Conservation (phyloP, 2,113 vertebrate species). For the Bungarus multicinctus region DNA sequence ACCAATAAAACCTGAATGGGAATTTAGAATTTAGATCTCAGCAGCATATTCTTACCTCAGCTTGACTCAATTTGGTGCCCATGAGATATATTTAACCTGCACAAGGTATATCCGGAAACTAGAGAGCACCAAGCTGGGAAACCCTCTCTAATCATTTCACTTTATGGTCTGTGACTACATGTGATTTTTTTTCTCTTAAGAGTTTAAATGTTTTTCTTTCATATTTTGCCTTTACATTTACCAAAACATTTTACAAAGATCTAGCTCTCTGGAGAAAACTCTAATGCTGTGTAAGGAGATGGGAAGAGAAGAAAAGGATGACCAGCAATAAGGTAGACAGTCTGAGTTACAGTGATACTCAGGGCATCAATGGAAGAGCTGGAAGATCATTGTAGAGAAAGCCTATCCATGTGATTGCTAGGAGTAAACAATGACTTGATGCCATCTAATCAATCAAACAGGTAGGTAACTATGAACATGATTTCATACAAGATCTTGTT, state of each 20-base stretch:
- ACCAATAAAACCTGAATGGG: neutral
- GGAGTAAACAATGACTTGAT: neutral
- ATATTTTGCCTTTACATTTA: neutral
- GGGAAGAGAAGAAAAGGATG: neutral
- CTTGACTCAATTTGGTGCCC: neutral
- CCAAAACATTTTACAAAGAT: neutral
- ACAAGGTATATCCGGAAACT: neutral
- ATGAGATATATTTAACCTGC: neutral
- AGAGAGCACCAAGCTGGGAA: neutral
- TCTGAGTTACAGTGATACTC: neutral
- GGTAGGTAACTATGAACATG: neutral
- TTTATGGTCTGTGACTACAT: neutral
- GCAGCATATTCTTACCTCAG: neutral
- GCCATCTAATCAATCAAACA: neutral
- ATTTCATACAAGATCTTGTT: neutral
- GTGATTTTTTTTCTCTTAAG: neutral
- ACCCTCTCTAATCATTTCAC: neutral
- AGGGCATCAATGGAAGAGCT: neutral
- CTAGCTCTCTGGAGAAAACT: neutral
- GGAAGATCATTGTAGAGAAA: neutral
- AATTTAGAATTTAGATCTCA: neutral
- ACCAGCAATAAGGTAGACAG: neutral
- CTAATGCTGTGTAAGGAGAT: neutral
- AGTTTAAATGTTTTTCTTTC: neutral
- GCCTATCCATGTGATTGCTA: neutral